Percentiles rank a stretch among this genome's conserved stretches.
These are phyloP conservation scores for Polyergus mexicanus DNA, from an alignment of 1,140 invertebrate species.

Conservation along the genomic window DNA sequence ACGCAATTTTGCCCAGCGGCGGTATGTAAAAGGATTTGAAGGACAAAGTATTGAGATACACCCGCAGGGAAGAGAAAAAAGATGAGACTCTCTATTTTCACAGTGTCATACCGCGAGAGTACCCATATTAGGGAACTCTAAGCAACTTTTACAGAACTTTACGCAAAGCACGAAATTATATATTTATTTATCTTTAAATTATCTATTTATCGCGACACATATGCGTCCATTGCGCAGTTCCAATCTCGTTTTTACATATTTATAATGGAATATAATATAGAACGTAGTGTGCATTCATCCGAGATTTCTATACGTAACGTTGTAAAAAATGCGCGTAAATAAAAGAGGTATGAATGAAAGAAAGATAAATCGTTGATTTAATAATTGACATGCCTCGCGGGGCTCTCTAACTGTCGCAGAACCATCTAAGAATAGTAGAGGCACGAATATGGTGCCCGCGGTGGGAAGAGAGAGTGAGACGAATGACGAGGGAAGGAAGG, in stretches of 20 bases:
- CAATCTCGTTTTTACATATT: not conserved
- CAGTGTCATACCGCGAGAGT: not conserved
- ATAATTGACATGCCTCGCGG: conserved; percentile 39
- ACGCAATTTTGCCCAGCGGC: conserved; percentile 44
- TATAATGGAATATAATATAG: not conserved
- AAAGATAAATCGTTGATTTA: conserved; percentile 19
- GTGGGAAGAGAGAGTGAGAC: conserved; percentile 36
- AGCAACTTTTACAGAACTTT: not conserved
- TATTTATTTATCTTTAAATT: not conserved
- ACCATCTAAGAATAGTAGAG: conserved; percentile 66
- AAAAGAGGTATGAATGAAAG: conserved; percentile 42
- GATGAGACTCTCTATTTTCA: not conserved
- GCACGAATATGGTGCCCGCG: conserved; percentile 52
- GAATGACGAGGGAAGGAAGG: conserved; percentile 7
- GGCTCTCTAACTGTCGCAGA: conserved; percentile 34
- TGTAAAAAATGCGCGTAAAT: not conserved
- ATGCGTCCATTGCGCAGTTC: not conserved
- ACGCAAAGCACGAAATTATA: not conserved
- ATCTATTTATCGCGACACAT: not conserved
- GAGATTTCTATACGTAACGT: not conserved
- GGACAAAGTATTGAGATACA: conserved; percentile 57
- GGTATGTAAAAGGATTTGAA: conserved; percentile 60
- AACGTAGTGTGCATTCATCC: not conserved
- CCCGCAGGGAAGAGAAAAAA: not conserved
- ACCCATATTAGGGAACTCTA: not conserved